Conservation (phyloP, 1,140 invertebrate species). For the Thereuonema tuberculata region DNA sequence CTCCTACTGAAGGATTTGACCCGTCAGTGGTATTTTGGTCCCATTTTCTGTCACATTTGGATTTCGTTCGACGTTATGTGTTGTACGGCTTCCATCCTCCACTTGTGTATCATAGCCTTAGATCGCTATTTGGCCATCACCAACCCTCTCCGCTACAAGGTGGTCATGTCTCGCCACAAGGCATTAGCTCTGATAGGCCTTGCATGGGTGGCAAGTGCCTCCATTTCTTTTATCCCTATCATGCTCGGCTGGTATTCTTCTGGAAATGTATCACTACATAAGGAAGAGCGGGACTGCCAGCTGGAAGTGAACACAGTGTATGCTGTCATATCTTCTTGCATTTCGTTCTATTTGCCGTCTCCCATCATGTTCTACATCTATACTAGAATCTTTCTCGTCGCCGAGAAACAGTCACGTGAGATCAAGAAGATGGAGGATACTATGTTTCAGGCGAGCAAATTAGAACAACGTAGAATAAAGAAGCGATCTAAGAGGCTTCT, state of each 20-base stretch:
- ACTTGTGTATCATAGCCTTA: conserved; percentile 77
- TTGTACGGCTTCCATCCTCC: conserved; percentile 73
- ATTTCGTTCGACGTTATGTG: conserved; percentile 34
- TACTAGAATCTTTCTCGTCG: conserved; percentile 62
- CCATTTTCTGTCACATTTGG: conserved; percentile 58
- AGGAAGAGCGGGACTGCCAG: conserved; percentile 45
- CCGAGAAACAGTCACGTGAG: conserved; percentile 23
- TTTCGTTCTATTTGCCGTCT: conserved; percentile 78
- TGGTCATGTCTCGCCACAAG: conserved; percentile 64
- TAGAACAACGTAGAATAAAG: conserved; percentile 20
- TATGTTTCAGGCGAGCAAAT: conserved; percentile 19
- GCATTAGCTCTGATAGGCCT: conserved; percentile 70
- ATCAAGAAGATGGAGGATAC: conserved; percentile 23
- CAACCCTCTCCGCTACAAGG: conserved; percentile 74
- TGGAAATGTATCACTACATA: conserved; percentile 40
- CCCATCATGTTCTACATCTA: conserved; percentile 80
- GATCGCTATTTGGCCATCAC: conserved; percentile 84
- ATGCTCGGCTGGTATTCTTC: conserved; percentile 76
- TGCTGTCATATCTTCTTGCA: conserved; percentile 50
- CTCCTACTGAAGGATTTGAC: conserved; percentile 58
- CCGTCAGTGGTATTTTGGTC: conserved; percentile 69
- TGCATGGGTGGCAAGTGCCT: conserved; percentile 80
- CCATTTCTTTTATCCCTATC: conserved; percentile 74
- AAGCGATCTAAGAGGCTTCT: conserved; percentile 21
- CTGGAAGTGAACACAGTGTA: conserved; percentile 74